Evolutionary conservation across 2,888 invertebrate species (phyloP).

Genomic region (Lycocerus yunnanus): DNA sequence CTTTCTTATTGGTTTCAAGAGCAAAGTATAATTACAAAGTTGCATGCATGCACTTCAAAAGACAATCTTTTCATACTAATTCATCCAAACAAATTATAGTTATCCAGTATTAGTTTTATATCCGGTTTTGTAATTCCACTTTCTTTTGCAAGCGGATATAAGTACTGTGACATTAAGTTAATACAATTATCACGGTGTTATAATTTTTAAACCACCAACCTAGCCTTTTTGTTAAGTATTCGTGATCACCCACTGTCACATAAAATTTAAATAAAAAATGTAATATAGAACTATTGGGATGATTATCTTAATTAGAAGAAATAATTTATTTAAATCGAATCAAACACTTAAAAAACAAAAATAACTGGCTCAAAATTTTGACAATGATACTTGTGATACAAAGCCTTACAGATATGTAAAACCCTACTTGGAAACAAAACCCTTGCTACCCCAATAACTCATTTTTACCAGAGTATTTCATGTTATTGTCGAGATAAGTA

Average conservation of each 20-base stretch:
- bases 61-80: neutral
- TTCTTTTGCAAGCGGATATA: slow-evolving; percentile 3
- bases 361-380: too few species aligned
- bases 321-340: too few species aligned
- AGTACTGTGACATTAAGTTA: neutral
- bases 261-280: neutral
- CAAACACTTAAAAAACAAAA: too few species aligned
- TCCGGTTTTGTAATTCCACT: slow-evolving; percentile 1
- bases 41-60: neutral
- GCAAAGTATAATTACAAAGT: neutral
- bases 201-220: neutral
- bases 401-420: too few species aligned
- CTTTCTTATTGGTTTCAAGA: neutral
- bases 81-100: neutral
- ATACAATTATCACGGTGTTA: neutral
- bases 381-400: too few species aligned
- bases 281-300: neutral
- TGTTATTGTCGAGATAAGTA: too few species aligned
- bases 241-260: neutral
- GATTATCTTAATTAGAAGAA: neutral
- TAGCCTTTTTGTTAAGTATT: neutral
- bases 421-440: too few species aligned
- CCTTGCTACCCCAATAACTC: too few species aligned
- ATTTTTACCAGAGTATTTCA: too few species aligned
- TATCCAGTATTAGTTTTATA: neutral